Evolutionary conservation across 2,113 vertebrate species (phyloP).

Genomic region (Eonycteris spelaea): DNA sequence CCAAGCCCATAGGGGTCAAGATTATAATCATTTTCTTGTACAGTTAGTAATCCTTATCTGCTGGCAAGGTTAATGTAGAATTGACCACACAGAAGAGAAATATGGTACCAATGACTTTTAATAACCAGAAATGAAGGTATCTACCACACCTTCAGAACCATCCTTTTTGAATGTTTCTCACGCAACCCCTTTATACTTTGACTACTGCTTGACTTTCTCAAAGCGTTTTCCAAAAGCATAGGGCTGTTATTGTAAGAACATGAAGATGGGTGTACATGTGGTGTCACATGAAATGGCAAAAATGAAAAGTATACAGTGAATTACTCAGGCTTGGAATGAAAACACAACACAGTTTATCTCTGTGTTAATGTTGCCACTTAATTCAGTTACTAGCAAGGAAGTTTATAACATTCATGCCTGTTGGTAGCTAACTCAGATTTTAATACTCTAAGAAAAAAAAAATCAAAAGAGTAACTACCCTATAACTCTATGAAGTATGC

Average conservation of each 20-base stretch:
- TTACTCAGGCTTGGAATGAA: conserved; percentile 66
- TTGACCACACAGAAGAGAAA: not conserved
- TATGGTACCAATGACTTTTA: not conserved
- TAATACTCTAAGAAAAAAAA: conserved; percentile 66
- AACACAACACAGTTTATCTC: conserved; percentile 69
- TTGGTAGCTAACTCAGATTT: conserved; percentile 71
- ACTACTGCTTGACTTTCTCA: conserved; percentile 52
- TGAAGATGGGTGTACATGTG: conserved; percentile 18
- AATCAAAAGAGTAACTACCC: conserved; percentile 33
- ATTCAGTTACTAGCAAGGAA: conserved; percentile 72
- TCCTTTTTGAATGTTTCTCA: conserved; percentile 27
- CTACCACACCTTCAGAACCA: not conserved
- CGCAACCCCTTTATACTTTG: conserved; percentile 8
- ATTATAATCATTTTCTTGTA: not conserved
- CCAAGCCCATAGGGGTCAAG: not conserved
- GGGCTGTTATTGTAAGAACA: not conserved
- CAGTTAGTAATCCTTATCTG: not conserved
- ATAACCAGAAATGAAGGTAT: not conserved
- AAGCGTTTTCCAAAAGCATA: not conserved
- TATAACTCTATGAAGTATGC: conserved; percentile 64
- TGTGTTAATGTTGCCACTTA: conserved; percentile 71
- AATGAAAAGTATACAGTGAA: conserved; percentile 69
- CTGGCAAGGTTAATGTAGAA: not conserved
- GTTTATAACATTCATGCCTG: conserved; percentile 72
- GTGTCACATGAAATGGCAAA: conserved; percentile 69